A percentile compares a stretch with the other conserved stretches of the same genome.
Conservation (phyloP, 92 coral and sea anemone species). For the Hydrozoanthus gracilis region DNA sequence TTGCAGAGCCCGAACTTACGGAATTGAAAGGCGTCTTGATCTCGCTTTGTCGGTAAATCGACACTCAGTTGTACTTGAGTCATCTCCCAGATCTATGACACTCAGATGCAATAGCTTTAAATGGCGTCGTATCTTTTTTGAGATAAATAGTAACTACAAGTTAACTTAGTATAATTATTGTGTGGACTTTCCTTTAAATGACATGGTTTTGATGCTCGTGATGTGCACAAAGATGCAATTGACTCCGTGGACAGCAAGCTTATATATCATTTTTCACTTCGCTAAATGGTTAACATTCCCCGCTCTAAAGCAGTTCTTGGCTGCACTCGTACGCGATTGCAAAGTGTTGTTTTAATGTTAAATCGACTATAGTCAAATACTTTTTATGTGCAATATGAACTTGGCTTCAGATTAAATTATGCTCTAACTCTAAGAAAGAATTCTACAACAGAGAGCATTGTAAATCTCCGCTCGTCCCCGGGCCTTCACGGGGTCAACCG, state of each 20-base stretch:
- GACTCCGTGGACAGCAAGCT: neutral
- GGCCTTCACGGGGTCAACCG: neutral
- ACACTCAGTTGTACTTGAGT: conserved; percentile 1
- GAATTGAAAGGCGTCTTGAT: conserved; percentile 36
- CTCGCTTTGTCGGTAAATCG: neutral
- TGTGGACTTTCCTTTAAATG: neutral
- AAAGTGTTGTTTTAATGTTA: neutral
- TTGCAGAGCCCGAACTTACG: neutral
- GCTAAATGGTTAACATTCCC: conserved; percentile 43
- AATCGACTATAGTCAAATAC: neutral
- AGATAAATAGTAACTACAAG: neutral
- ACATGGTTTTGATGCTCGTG: neutral
- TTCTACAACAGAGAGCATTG: neutral
- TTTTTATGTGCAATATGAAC: neutral
- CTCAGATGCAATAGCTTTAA: neutral
- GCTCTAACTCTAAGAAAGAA: neutral
- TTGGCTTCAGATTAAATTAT: neutral
- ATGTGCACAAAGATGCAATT: conserved; percentile 37
- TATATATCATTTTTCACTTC: conserved; percentile 42
- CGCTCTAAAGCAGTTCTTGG: neutral
- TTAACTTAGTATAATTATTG: neutral
- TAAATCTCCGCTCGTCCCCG: conserved; percentile 25
- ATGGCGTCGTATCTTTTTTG: neutral
- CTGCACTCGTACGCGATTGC: neutral
- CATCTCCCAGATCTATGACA: neutral